Conservation (phyloP, 2,113 vertebrate species). For the Neotoma lepida region DNA sequence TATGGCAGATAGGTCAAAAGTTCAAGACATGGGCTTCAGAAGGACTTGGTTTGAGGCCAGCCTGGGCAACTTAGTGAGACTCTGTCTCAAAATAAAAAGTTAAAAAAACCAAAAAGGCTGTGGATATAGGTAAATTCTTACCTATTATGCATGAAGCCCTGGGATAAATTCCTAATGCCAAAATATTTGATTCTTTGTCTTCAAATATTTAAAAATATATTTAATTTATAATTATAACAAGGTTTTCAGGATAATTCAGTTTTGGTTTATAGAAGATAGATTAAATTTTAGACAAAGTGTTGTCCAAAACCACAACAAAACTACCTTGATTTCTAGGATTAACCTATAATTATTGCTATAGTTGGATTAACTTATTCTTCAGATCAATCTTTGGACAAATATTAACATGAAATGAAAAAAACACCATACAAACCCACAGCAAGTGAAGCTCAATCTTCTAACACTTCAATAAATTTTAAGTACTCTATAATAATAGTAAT, state of each 20-base stretch:
- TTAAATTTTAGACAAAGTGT: background rate
- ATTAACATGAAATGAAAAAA: constrained; percentile 14
- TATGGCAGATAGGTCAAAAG: background rate
- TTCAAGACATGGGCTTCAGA: background rate
- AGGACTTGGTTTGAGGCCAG: background rate
- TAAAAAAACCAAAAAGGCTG: background rate
- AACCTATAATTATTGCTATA: constrained; percentile 8
- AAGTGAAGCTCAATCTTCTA: background rate
- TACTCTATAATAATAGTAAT: background rate
- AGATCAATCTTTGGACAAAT: background rate
- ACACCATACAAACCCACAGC: background rate
- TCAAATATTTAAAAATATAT: background rate
- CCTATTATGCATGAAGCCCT: background rate
- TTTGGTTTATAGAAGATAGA: background rate
- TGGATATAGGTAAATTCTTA: background rate
- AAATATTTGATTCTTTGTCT: background rate
- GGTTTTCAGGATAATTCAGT: background rate
- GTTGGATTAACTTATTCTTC: background rate
- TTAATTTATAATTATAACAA: constrained; percentile 18
- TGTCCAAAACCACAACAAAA: constrained; percentile 2
- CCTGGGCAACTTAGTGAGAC: background rate
- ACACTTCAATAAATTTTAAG: background rate
- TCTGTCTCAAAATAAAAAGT: background rate
- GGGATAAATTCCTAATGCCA: background rate
- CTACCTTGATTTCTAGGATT: background rate